Evolutionary conservation across 2,113 vertebrate species (phyloP).

Genomic region (Pseudopodoces humilis): DNA sequence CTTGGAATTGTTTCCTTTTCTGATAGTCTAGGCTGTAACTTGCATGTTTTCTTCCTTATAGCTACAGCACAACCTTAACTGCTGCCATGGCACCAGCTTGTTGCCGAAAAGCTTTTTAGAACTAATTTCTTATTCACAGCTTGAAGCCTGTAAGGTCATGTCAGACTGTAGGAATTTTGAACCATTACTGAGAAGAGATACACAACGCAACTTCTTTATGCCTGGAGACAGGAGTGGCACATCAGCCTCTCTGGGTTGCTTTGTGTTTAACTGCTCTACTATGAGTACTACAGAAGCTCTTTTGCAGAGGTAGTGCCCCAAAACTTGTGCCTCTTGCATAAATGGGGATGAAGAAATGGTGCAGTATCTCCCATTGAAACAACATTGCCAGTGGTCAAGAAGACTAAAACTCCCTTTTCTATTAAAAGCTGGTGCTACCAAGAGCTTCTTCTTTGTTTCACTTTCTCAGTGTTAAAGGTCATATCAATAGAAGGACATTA

Average conservation of each 20-base stretch:
- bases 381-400: neutral
- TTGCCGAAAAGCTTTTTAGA: neutral
- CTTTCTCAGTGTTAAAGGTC: neutral
- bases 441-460: neutral
- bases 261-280: neutral
- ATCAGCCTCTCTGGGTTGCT: neutral
- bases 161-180: neutral
- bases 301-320: neutral
- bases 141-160: neutral
- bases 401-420: neutral
- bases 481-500: neutral
- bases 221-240: neutral
- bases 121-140: neutral
- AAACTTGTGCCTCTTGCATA: neutral
- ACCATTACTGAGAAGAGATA: neutral
- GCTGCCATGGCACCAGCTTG: neutral
- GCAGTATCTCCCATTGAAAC: neutral
- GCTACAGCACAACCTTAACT: neutral
- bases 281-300: neutral
- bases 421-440: neutral
- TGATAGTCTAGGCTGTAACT: neutral
- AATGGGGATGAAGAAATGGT: neutral
- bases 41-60: neutral
- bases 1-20: neutral
- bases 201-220: neutral